Evolutionary conservation across 2,797 vertebrate species (phyloP).

Genomic region (Anableps anableps): DNA sequence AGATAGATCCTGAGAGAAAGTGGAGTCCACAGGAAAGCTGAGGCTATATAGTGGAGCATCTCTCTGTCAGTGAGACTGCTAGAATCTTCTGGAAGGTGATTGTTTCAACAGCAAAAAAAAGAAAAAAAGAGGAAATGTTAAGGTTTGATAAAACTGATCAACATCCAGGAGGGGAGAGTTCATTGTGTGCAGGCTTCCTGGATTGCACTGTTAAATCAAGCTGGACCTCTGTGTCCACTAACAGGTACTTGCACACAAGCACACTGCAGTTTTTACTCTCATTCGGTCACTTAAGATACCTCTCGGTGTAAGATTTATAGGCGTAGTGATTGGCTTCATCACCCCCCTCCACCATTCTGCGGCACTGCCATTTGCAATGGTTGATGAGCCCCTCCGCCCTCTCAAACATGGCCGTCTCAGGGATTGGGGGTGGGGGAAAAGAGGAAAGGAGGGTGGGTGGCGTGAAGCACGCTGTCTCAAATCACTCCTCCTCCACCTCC

Average conservation of each 20-base stretch:
- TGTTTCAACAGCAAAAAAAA: constrained; percentile 35
- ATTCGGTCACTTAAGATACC: constrained; percentile 72
- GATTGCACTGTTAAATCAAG: constrained; percentile 47
- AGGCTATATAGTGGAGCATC: constrained; percentile 68
- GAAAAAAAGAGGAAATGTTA: neutral
- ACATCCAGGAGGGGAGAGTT: constrained; percentile 31
- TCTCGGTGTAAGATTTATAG: constrained; percentile 80
- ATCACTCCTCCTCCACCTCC: constrained; percentile 77
- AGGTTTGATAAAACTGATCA: constrained; percentile 58
- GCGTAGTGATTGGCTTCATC: constrained; percentile 83
- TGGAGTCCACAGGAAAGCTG: constrained; percentile 69
- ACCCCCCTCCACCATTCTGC: constrained; percentile 83
- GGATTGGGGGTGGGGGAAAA: constrained; percentile 76
- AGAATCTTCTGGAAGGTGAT: constrained; percentile 70
- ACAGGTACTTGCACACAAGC: constrained; percentile 49
- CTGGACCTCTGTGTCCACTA: constrained; percentile 53
- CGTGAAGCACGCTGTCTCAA: constrained; percentile 70
- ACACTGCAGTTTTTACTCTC: constrained; percentile 58
- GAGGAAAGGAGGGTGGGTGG: constrained; percentile 70
- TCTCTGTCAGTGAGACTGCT: constrained; percentile 55
- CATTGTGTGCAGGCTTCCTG: constrained; percentile 43
- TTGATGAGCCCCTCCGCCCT: constrained; percentile 83
- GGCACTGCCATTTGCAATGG: constrained; percentile 85
- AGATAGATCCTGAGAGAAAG: constrained; percentile 69
- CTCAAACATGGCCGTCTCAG: constrained; percentile 84